These are phyloP conservation scores for Aporophyla nigra DNA, from an alignment of 2,888 invertebrate genomes.

Conservation along the genomic window DNA sequence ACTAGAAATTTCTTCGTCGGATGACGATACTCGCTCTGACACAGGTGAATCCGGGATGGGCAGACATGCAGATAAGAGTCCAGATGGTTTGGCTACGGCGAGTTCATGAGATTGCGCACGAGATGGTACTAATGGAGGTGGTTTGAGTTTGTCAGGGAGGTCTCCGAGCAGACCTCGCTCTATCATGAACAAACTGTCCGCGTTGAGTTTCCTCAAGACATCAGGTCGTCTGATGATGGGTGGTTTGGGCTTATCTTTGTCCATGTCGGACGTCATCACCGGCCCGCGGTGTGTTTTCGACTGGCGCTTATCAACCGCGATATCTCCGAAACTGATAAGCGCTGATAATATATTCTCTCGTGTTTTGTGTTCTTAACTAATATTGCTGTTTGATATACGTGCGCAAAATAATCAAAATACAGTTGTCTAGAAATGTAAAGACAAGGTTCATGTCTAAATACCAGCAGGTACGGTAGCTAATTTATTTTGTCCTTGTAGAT, in stretches of 20 bases:
- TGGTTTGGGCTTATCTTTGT: constrained; percentile 79
- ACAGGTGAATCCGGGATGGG: constrained; percentile 80
- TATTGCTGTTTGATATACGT: constrained; percentile 51
- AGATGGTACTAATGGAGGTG: constrained; percentile 77
- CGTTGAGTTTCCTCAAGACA: constrained; percentile 84
- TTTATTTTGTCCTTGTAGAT: constrained; percentile 2
- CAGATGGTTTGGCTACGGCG: constrained; percentile 87
- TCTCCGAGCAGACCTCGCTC: constrained; percentile 86
- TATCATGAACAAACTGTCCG: constrained; percentile 83
- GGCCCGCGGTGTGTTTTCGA: constrained; percentile 78
- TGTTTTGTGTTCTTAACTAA: constrained; percentile 58
- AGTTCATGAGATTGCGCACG: constrained; percentile 81
- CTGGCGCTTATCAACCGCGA: constrained; percentile 78
- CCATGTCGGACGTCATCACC: constrained; percentile 86
- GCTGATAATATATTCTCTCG: constrained; percentile 77
- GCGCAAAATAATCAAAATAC: constrained; percentile 51
- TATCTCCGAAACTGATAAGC: constrained; percentile 83
- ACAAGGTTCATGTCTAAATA: constrained; percentile 5
- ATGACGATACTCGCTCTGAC: constrained; percentile 73
- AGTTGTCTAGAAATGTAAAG: constrained; percentile 14
- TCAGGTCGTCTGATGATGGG: constrained; percentile 79
- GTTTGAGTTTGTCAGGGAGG: constrained; percentile 84
- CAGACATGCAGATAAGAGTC: constrained; percentile 83
- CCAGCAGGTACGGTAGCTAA: neutral
- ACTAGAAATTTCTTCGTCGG: constrained; percentile 73